Base-by-base conservation (phyloP, 2,797 vertebrate genomes). In the Eulemur rubriventer region DNA sequence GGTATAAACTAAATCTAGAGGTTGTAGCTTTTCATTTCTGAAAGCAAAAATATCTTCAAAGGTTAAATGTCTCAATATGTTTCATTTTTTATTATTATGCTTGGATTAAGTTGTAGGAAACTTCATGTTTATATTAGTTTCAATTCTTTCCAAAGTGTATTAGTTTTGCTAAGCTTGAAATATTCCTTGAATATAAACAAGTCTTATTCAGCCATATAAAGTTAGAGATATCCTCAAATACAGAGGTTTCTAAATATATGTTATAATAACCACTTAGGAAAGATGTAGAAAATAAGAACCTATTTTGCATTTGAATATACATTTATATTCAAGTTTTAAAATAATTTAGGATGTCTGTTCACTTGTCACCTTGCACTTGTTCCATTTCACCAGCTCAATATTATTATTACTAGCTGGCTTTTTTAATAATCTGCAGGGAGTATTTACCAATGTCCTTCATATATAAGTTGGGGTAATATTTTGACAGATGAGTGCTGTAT, bases 11-110 rank as follows among this genome's bases (percentile, higher is more conserved):
- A 70, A 28, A 75, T 30, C 16, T 26, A 92, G 17, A 75, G 59
- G 2, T 38, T 79, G 14, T 5, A 33, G 4, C 13, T 82, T 79
- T 93, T 38, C 93, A n/a, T 81, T 72, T 95, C 55, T 72, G 8
- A 69, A 86, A 93, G 95, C 30, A 83, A 59, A 95, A 89, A 14
- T 82, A 79, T 30, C 18, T 88, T 88, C 61, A 91, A 75, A 67
- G 7, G 20, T 61, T 70, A 91, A 84, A 89, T 57, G 22, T 79
- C 61, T 89, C 43, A 88, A 6, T 30, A 24, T 35, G 8, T 86
- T 22, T 76, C 7, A 75, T 76, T 89, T 65, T 12, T 65, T 84
- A 38, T 88, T 80, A 28, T 2, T 70, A 69, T 80, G 16, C 12
- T 96, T 82, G 46, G 26, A 89, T 48, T 76, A 92, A 41, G 4